Percentiles rank a stretch among this genome's conserved stretches.
These are phyloP conservation scores for Hystrix brachyura DNA, from an alignment of 2,113 vertebrate species.

Conservation along the genomic window DNA sequence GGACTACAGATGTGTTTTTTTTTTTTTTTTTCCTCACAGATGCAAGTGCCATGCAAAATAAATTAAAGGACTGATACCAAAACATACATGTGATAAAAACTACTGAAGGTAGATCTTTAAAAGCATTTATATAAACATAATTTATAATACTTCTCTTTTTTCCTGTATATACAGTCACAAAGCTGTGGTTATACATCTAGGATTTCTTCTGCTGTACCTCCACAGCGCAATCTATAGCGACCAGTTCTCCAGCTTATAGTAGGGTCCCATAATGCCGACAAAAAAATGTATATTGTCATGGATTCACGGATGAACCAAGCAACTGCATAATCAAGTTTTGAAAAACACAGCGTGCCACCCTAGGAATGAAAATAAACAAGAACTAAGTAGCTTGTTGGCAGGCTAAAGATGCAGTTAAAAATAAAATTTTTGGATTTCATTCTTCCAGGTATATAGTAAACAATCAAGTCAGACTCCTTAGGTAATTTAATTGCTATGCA, in stretches of 20 bases:
- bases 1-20: constrained; percentile 85
- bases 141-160: constrained; percentile 89
- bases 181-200: constrained; percentile 93
- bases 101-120: constrained; percentile 90
- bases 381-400: neutral
- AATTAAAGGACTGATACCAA: constrained; percentile 92
- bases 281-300: constrained; percentile 99
- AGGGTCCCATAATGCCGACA: constrained; percentile 99
- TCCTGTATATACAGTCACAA: constrained; percentile 85
- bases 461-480: neutral
- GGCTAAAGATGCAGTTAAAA: constrained; percentile 1
- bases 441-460: neutral
- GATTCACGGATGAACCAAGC: constrained; percentile 99
- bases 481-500: neutral
- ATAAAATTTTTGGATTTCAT: neutral
- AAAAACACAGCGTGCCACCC: constrained; percentile 95
- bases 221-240: constrained; percentile 97
- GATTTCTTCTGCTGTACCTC: constrained; percentile 98
- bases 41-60: constrained; percentile 93
- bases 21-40: constrained; percentile 85
- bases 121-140: constrained; percentile 91
- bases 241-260: constrained; percentile 99
- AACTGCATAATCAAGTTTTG: constrained; percentile 98
- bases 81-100: constrained; percentile 91
- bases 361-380: constrained; percentile 77